Evolutionary conservation across 2,888 invertebrate genomes (phyloP), one percentile per base, ranked within the genome.

Genomic region (Stenodema calcarata): DNA sequence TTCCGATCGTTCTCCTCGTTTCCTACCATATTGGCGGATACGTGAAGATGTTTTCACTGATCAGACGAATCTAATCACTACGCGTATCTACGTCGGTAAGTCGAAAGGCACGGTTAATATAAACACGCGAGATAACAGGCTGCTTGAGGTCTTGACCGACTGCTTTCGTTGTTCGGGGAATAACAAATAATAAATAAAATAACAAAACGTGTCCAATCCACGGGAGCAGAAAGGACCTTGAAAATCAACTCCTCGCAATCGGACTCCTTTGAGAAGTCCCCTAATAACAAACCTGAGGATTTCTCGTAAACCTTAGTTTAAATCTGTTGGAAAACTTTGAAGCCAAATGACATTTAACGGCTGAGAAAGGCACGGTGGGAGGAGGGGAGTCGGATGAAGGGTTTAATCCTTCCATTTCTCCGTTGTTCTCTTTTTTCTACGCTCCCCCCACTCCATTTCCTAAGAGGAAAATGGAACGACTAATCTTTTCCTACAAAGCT

Each of bases 311-410:
- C 69, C 69, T 69, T 69, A 69, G 82, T 82, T 82, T 82, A 82
- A 82, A 82, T 82, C 82, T 30, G 62, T 69, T 69, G 54, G 82
- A 69, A 82, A 82, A 82, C 82, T 82, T 69, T 69, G 41, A 82
- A 82, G 82, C 82, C 82, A 69, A 82, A 82, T 82, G 82, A 82
- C 82, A 82, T 82, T 82, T 82, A 82, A 82, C 82, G 82, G 82
- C 23, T 82, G 82, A 82, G 42, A 69, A 27, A 42, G 27, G 35
- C 30, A 69, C 35, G 6, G 9, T 11, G 82, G 80, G 28, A 11
- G 18, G 54, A 35, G 35, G 35, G 35, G 35, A 35, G 35, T 35
- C 7, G 82, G 62, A 41, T 42, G 78, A 23, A 78, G 44, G 78
- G 78, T 78, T 78, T 82, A 82, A 82, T 82, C 82, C 82, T 41